Conservation (phyloP, 2,113 vertebrate species). For the Podiceps cristatus region DNA sequence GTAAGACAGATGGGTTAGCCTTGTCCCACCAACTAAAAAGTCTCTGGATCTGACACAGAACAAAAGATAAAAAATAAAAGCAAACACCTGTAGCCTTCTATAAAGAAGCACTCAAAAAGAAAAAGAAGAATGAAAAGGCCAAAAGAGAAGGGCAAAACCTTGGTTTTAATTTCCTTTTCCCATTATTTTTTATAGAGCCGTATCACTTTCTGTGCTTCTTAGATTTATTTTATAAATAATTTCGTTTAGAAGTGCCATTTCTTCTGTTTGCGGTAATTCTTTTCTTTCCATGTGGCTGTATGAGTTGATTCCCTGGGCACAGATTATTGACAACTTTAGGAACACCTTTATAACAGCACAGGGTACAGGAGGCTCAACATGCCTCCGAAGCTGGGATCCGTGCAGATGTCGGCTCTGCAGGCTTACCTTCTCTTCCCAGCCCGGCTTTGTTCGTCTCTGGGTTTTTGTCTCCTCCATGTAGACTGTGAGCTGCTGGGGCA, state of each 20-base stretch:
- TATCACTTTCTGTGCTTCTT: neutral
- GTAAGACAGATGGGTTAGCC: neutral
- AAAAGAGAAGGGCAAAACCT: neutral
- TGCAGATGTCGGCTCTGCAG: neutral
- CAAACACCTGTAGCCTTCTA: neutral
- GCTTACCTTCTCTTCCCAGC: neutral
- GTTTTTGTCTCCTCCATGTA: neutral
- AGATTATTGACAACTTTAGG: neutral
- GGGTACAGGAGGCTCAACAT: neutral
- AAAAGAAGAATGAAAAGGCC: neutral
- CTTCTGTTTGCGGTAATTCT: neutral
- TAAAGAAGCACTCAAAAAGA: neutral
- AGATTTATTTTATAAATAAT: neutral
- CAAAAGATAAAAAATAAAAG: neutral
- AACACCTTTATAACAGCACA: neutral
- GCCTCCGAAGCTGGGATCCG: neutral
- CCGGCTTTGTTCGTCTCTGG: accelerated
- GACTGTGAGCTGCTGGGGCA: neutral
- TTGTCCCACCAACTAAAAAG: neutral
- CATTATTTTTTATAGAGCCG: neutral
- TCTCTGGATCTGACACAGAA: neutral
- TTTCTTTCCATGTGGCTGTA: neutral
- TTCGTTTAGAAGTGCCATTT: neutral
- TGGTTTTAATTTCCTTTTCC: neutral
- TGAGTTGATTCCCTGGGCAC: neutral